Conservation (phyloP, 2,797 vertebrate genomes). For the Pelobates cultripes region DNA sequence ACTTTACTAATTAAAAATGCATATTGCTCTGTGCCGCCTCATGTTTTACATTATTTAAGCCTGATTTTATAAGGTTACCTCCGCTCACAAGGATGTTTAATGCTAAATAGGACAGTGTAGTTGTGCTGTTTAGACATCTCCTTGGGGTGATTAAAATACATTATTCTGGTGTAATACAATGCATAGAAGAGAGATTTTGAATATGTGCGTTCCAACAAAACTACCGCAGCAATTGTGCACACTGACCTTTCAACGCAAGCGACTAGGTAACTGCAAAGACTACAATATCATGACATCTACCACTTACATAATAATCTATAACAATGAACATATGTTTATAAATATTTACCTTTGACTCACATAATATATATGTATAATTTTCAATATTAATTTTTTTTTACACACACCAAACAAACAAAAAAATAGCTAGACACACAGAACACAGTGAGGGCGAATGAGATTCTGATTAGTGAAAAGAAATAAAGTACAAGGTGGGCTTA, state of each 20-base stretch:
- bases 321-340: too few relatives aligned
- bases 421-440: too few relatives aligned
- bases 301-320: too few relatives aligned
- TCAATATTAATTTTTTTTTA: too few relatives aligned
- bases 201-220: conserved; percentile 73
- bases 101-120: conserved; percentile 90
- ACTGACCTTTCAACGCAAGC: conserved; percentile 56
- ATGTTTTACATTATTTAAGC: conserved; percentile 97
- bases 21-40: conserved; percentile 94
- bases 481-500: too few relatives aligned
- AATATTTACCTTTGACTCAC: too few relatives aligned
- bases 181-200: conserved; percentile 81
- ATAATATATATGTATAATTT: too few relatives aligned
- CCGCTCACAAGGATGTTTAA: conserved; percentile 97
- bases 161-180: conserved; percentile 88
- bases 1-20: conserved; percentile 99
- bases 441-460: too few relatives aligned
- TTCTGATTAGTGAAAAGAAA: too few relatives aligned
- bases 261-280: not conserved
- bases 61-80: conserved; percentile 91
- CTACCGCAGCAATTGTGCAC: conserved; percentile 66
- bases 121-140: conserved; percentile 86
- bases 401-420: too few relatives aligned
- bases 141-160: conserved; percentile 92
- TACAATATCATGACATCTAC: too few relatives aligned